A percentile compares a stretch with the other conserved stretches of the same genome.
Evolutionary conservation across 1,140 invertebrate genomes (phyloP).

Genomic region (Stegodyphus dumicola): DNA sequence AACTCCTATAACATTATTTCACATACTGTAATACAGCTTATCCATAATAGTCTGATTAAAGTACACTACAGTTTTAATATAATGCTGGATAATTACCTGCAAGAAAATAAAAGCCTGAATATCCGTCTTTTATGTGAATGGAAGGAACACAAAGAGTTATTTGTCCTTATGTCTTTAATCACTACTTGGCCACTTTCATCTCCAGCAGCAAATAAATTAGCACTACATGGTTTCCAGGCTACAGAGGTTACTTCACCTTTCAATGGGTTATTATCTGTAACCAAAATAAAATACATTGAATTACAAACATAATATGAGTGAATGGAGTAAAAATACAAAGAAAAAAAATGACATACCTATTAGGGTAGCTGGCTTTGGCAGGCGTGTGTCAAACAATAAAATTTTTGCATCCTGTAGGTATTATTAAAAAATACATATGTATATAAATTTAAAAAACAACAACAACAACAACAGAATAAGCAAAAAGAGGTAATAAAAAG

Average conservation of each 20-base stretch:
- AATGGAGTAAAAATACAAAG: neutral
- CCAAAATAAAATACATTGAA: neutral
- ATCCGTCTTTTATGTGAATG: slow-evolving; percentile 25
- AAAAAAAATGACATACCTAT: slow-evolving; percentile 46
- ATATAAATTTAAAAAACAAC: neutral
- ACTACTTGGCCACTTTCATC: slow-evolving; percentile 27
- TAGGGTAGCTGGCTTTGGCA: slow-evolving; percentile 62
- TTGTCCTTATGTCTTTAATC: slow-evolving; percentile 35
- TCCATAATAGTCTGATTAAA: too few species aligned
- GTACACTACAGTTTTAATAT: too few species aligned
- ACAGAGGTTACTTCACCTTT: slow-evolving; percentile 32
- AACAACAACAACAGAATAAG: too few species aligned
- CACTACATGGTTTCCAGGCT: slow-evolving; percentile 18
- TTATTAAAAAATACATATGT: neutral
- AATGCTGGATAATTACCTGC: slow-evolving; percentile 10
- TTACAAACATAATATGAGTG: too few species aligned
- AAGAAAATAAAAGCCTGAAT: slow-evolving; percentile 26
- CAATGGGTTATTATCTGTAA: slow-evolving; percentile 17
- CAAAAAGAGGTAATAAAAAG: neutral
- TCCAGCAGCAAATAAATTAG: slow-evolving; percentile 21
- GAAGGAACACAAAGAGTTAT: neutral
- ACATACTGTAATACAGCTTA: too few species aligned
- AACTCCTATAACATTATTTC: too few species aligned
- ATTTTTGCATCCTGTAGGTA: slow-evolving; percentile 64
- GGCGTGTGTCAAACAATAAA: slow-evolving; percentile 64